phyloP scores from a whole-genome alignment of 2,888 invertebrate genomes.

The Tribolium freemani region DNA sequence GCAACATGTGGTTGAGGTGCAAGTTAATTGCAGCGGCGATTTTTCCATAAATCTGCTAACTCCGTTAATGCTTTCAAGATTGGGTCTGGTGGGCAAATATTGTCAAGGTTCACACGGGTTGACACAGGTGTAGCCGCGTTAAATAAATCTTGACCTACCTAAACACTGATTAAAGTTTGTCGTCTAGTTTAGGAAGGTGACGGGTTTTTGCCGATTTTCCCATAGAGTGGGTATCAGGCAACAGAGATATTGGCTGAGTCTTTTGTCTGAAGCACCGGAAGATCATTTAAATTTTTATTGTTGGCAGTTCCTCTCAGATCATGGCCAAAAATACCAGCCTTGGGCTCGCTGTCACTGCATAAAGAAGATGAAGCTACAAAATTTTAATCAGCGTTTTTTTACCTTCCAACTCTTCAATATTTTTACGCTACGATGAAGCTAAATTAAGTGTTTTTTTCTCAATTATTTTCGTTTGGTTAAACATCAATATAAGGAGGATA shows the following conservation, averaged over 20 bases:
- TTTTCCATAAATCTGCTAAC: slow-evolving; percentile 1
- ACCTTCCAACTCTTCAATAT: not conserved
- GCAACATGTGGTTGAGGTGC: slow-evolving; percentile 17
- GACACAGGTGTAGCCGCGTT: slow-evolving; percentile 33
- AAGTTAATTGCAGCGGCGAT: slow-evolving; percentile 13
- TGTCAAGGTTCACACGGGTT: slow-evolving; percentile 11
- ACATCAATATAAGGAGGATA: not conserved
- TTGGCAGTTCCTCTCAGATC: slow-evolving; percentile 22
- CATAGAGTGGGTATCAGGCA: slow-evolving; percentile 17
- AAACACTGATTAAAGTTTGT: slow-evolving; percentile 11
- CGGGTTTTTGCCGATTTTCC: not conserved
- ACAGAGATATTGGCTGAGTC: slow-evolving; percentile 22
- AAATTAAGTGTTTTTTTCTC: slow-evolving; percentile 25
- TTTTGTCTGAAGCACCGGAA: slow-evolving; percentile 37
- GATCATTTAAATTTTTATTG: slow-evolving; percentile 34
- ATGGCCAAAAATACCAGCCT: slow-evolving; percentile 24
- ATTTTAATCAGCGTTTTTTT: slow-evolving; percentile 10
- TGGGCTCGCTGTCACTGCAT: not conserved
- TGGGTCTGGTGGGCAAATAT: slow-evolving; percentile 20
- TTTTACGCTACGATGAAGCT: slow-evolving; percentile 22
- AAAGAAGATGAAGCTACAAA: slow-evolving; percentile 16
- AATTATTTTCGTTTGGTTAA: slow-evolving; percentile 26
- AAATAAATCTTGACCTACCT: slow-evolving; percentile 40
- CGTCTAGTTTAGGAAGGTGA: slow-evolving; percentile 2
- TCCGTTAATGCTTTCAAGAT: slow-evolving; percentile 8